These are phyloP conservation scores for Palythoa grandiflora DNA, from an alignment of 92 coral and sea anemone genomes.

Conservation along the genomic window DNA sequence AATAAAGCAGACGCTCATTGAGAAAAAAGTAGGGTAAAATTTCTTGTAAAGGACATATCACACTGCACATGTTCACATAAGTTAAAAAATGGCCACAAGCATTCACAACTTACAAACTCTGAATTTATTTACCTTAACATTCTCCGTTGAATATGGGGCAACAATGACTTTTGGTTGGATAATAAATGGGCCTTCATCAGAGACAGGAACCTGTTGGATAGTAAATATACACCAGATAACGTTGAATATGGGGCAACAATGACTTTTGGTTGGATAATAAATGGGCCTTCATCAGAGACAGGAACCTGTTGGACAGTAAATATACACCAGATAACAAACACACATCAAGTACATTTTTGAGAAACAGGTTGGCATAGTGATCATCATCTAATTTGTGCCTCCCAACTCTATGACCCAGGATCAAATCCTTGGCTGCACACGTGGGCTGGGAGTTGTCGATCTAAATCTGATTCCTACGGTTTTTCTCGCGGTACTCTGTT, in stretches of 20 bases:
- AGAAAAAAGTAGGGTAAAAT: neutral
- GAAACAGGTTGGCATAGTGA: no score
- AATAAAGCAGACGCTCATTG: no score
- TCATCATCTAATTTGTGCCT: no score
- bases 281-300: conserved; percentile 70
- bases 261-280: conserved; percentile 79
- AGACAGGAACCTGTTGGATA: conserved; percentile 69
- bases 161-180: conserved; percentile 85
- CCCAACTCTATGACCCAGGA: no score
- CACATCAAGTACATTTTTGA: neutral
- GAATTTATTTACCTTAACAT: conserved; percentile 75
- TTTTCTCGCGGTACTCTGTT: no score
- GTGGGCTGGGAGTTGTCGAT: no score
- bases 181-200: conserved; percentile 76
- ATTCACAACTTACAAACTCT: neutral
- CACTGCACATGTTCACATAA: neutral
- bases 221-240: neutral
- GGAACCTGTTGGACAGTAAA: conserved; percentile 66
- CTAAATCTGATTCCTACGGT: no score
- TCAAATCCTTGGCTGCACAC: no score
- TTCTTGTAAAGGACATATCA: neutral
- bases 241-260: no score
- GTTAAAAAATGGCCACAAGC: neutral
- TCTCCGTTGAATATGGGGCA: conserved; percentile 89
- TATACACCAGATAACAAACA: neutral